Evolutionary conservation across 2,113 vertebrate species (phyloP).

Genomic region (Uropsilus gracilis): DNA sequence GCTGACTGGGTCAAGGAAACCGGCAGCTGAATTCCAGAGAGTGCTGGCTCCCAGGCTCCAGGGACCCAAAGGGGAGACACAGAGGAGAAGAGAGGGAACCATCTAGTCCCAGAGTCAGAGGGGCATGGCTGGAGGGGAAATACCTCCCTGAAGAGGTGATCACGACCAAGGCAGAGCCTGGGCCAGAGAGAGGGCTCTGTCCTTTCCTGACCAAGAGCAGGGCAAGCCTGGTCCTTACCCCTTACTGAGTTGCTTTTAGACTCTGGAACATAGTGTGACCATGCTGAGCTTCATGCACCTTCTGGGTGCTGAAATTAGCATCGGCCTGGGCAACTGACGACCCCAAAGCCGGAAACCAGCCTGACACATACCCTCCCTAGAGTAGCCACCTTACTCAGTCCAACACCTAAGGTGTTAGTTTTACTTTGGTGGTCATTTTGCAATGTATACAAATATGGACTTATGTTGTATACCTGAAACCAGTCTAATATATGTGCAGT

Average conservation of each 20-base stretch:
- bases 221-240: not conserved
- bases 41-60: accelerated
- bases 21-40: conserved; percentile 81
- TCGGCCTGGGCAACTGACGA: no score
- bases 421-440: not conserved
- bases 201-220: not conserved
- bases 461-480: not conserved
- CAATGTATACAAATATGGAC: not conserved
- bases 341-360: not conserved
- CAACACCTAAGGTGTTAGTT: not conserved
- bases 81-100: no score
- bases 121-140: not conserved
- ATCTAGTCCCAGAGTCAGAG: no score
- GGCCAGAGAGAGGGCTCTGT: not conserved
- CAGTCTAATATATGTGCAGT: not conserved
- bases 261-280: not conserved
- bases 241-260: no score
- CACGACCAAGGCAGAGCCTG: not conserved
- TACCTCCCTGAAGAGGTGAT: accelerated
- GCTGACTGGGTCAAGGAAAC: conserved; percentile 82
- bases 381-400: not conserved
- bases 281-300: no score
- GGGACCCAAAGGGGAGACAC: no score
- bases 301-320: not conserved
- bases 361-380: not conserved